Evolutionary conservation across 1,140 invertebrate species (phyloP).

Genomic region (Drosophila kanapiae): DNA sequence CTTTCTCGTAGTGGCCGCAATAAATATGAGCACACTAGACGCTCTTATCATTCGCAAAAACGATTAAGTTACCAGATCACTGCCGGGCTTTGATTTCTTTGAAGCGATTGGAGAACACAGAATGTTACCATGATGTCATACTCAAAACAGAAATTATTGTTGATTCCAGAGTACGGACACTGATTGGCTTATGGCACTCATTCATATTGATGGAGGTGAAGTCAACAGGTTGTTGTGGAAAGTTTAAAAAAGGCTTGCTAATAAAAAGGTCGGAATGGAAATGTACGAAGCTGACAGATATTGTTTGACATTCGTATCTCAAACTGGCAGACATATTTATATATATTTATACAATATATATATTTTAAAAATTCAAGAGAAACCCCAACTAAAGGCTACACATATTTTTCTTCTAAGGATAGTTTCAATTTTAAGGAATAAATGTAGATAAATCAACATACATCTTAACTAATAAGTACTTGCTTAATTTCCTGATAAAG

Average conservation of each 20-base stretch:
- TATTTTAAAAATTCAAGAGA: background rate
- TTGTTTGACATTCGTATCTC: background rate
- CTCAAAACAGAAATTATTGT: background rate
- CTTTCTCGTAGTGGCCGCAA: background rate
- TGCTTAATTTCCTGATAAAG: too few relatives aligned
- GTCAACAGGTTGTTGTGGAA: conserved; percentile 11
- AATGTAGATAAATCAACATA: background rate
- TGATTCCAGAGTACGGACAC: background rate
- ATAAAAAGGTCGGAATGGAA: conserved; percentile 15
- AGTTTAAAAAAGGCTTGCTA: background rate
- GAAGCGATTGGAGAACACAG: conserved; percentile 21
- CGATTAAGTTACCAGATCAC: conserved; percentile 29
- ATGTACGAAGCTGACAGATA: background rate
- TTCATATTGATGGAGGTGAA: conserved; percentile 11
- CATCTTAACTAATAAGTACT: too few relatives aligned
- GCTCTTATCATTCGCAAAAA: conserved; percentile 31
- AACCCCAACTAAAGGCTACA: too few relatives aligned
- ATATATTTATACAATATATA: too few relatives aligned
- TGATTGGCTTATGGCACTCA: background rate
- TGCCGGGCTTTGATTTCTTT: conserved; percentile 25
- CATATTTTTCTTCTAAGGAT: background rate
- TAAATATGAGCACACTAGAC: conserved; percentile 2
- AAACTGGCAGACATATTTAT: background rate
- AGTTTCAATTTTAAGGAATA: background rate
- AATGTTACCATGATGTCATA: conserved; percentile 34